Evolutionary conservation across 2,888 invertebrate species (phyloP), one percentile per base, ranked within the genome.

Genomic region (Bhutanitis thaidina): DNA sequence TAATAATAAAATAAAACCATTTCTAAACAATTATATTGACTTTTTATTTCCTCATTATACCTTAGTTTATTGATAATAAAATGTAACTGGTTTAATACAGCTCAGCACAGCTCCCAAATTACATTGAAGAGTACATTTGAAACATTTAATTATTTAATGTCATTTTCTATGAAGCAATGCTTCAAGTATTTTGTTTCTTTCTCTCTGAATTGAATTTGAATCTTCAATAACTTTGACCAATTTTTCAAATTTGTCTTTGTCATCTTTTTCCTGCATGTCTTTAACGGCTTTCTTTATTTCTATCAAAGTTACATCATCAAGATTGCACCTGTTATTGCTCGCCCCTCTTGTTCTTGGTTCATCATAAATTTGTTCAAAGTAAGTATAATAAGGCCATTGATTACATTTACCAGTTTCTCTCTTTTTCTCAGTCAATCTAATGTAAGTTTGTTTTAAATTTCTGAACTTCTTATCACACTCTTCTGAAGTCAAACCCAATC

Each of bases 1-100:
- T 84, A 88, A 86, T 81, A 87, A 85, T 86, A 82, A 34, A 85
- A 81, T 79, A 75, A 72, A 87, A 88, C 83, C 76, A 79, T 84
- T 89, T 90, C 87, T 83, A 85, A 85, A 88, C 86, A 79, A 80
- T 79, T 61, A 46, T 46, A 29, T 43, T 41, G 48, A 41, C 57
- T 69, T 20, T 77, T 74, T 71, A 64, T 66, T 65, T 61, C 52
- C 13, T 36, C n/a, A 15, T 10, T 34, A 13, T 15, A 0, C 14
- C 14, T n/a, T 13, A 37, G 27, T 43, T 7, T 34, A 7, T 32
- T 29, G n/a, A n/a, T 29, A 9, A 29, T 29, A 20, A 3, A 2
- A 20, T 20, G 3, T 20, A 20, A 20, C 27, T 7, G 27, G 7
- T 7, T 27, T 4, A 1, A 8, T 27, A 4, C 2, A 27, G 5